phyloP scores from a whole-genome alignment of 2,113 vertebrate genomes.

The Ictalurus punctatus region DNA sequence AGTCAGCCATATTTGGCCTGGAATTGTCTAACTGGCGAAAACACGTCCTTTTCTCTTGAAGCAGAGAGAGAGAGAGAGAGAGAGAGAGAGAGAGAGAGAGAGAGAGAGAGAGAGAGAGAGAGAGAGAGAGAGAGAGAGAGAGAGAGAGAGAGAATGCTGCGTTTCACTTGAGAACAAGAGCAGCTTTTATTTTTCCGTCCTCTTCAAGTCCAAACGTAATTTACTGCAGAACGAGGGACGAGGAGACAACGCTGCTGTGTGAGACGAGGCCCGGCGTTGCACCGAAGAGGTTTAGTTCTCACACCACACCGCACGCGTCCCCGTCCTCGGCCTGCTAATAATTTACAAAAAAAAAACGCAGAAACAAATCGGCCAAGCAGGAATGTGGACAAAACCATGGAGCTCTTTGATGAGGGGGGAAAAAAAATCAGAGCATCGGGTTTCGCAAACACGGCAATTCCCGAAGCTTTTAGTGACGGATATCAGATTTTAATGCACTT shows the following conservation, averaged over 20 bases:
- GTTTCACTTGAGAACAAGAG: background rate
- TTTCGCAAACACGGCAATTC: constrained; percentile 53
- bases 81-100: background rate
- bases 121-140: background rate
- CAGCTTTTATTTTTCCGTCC: background rate
- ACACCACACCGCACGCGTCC: constrained; percentile 51
- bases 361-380: constrained; percentile 60
- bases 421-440: constrained; percentile 47
- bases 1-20: background rate
- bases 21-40: background rate
- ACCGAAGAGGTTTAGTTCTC: constrained; percentile 39
- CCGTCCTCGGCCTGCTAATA: constrained; percentile 59
- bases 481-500: background rate
- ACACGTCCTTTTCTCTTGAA: background rate
- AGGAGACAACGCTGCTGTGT: background rate
- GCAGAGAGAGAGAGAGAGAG: background rate
- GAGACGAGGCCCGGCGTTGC: background rate
- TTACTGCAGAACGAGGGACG: background rate
- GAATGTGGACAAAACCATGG: constrained; percentile 50
- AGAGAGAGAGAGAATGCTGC: background rate
- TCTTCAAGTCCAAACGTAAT: background rate
- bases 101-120: background rate
- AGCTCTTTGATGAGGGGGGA: constrained; percentile 58
- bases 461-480: background rate
- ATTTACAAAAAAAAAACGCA: constrained; percentile 56